Evolutionary conservation across 2,888 invertebrate species (phyloP).

Genomic region (Drosophila peninsularis): DNA sequence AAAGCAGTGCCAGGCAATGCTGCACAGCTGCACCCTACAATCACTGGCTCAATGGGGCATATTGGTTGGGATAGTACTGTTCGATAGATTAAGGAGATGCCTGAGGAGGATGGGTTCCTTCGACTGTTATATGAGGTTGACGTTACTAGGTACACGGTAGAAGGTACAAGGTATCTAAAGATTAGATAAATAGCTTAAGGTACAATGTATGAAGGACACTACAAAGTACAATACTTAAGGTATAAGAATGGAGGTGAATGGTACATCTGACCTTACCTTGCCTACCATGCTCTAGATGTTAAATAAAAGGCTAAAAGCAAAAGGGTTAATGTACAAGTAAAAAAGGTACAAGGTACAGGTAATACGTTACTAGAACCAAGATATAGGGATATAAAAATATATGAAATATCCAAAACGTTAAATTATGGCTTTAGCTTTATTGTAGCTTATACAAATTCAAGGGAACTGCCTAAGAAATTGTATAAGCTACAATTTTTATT

Average conservation of each 20-base stretch:
- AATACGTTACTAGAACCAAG: neutral
- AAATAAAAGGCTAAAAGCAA: neutral
- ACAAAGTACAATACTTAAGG: too few relatives aligned
- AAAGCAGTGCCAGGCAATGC: conserved; percentile 15
- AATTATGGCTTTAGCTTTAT: too few relatives aligned
- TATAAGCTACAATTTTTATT: too few relatives aligned
- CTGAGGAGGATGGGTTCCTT: neutral
- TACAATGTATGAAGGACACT: too few relatives aligned
- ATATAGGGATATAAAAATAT: too few relatives aligned
- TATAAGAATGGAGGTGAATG: neutral
- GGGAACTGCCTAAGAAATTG: too few relatives aligned
- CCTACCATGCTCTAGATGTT: neutral
- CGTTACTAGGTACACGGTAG: too few relatives aligned
- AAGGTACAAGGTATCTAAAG: too few relatives aligned
- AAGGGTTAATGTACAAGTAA: neutral
- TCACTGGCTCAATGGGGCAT: neutral
- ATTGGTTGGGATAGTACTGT: neutral
- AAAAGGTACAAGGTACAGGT: neutral
- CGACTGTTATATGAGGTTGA: too few relatives aligned
- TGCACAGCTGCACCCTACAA: conserved; percentile 23
- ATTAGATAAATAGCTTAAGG: too few relatives aligned
- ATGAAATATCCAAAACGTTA: too few relatives aligned
- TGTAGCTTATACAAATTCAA: too few relatives aligned
- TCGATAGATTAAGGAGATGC: neutral
- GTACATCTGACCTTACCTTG: neutral